Conservation (phyloP, 64 coral and sea anemone species). For the Pocillopora verrucosa region DNA sequence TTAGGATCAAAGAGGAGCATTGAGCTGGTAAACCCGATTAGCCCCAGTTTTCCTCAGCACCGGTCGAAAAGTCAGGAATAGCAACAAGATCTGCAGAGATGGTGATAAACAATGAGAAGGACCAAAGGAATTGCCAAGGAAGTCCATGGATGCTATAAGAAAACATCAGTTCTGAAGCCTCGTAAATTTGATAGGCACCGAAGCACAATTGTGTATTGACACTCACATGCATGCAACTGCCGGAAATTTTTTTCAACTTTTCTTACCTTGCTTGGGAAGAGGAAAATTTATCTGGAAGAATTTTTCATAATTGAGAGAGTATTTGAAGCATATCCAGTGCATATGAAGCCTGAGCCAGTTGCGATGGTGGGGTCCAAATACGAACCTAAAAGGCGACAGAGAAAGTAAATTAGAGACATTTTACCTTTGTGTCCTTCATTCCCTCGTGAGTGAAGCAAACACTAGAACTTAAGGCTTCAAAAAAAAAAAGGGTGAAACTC, state of each 20-base stretch:
- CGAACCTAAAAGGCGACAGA: constrained; percentile 52
- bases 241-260: background rate
- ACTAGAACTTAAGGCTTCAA: background rate
- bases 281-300: constrained; percentile 75
- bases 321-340: constrained; percentile 57
- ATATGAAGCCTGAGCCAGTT: constrained; percentile 52
- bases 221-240: too few species aligned
- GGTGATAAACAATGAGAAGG: background rate
- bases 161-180: background rate
- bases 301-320: constrained; percentile 70
- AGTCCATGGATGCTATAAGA: background rate
- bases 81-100: constrained; percentile 51
- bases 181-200: too few species aligned
- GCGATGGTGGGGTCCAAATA: constrained; percentile 69
- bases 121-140: background rate
- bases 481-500: too few species aligned
- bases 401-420: background rate
- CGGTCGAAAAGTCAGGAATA: constrained; percentile 46
- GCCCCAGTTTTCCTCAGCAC: constrained; percentile 75
- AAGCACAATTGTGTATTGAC: too few species aligned
- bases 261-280: constrained; percentile 82
- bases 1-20: constrained; percentile 49
- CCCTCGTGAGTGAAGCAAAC: background rate
- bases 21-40: constrained; percentile 40
- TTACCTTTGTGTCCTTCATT: background rate